Evolutionary conservation across 2,888 invertebrate genomes (phyloP), one percentile per base, ranked within the genome.

Genomic region (Agriopis marginaria): DNA sequence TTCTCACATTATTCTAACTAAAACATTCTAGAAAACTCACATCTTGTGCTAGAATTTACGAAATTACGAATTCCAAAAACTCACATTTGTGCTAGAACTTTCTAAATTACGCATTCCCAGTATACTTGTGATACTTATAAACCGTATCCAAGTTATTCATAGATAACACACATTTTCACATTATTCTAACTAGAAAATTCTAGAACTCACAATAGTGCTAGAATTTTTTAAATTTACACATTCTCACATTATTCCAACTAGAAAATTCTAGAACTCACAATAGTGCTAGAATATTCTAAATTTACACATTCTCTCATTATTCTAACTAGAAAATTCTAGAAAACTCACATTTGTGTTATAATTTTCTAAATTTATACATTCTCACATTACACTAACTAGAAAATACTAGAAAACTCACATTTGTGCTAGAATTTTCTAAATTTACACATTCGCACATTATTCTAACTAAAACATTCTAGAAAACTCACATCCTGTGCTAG

Each of bases 111-210:
- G 93, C 81, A 73, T 91, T 93, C 0, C 94, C 94, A 61, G 89
- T 89, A 82, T 94, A 94, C 72, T 94, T 94, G 85, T 94, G 92
- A 67, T 94, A 94, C 62, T 93, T 94, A 76, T 94, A 94, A 85
- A 88, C 87, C 14, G 87, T 85, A 67, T 93, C 91, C 78, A 94
- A 79, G 56, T 92, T 91, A 0, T 86, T 87, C 82, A 94, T 82
- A 0, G 94, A 32, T 32, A n/a, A n/a, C n/a, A n/a, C n/a, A 23
- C 17, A 23, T 23, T 23, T 2, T 23, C 17, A 23, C 17, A 1
- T 12, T n/a, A 12, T 47, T 6, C 6, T 23, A 10, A 1, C 4
- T 10, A 51, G 23, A 47, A 0, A 47, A n/a, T n/a, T 47, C n/a
- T 47, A n/a, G 47, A n/a, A n/a, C n/a, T n/a, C n/a, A n/a, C n/a